Percentiles rank a stretch among this genome's conserved stretches.
These are phyloP conservation scores for Nymphalis polychloros DNA, from an alignment of 2,888 invertebrate species.

Conservation along the genomic window DNA sequence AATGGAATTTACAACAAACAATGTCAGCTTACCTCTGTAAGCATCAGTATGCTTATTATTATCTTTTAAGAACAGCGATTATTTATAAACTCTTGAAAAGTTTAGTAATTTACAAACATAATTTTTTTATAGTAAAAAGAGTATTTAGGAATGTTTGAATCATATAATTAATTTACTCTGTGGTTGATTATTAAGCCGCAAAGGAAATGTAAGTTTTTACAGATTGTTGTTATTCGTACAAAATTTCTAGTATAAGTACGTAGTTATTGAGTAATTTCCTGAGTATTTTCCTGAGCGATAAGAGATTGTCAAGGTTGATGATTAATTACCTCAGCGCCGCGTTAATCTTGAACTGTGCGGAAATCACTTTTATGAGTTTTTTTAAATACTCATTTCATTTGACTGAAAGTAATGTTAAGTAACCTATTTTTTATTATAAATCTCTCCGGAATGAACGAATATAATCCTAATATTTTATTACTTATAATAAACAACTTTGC, in stretches of 20 bases:
- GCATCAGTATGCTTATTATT: constrained; percentile 19
- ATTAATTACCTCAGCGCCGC: constrained; percentile 47
- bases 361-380: constrained; percentile 46
- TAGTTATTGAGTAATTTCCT: constrained; percentile 45
- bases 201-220: constrained; percentile 27
- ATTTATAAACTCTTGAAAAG: constrained; percentile 2
- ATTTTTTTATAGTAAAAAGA: too few relatives aligned
- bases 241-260: constrained; percentile 36
- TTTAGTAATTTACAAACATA: neutral
- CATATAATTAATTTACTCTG: too few relatives aligned
- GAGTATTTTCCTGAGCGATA: constrained; percentile 51
- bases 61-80: constrained; percentile 13
- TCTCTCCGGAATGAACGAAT: too few relatives aligned
- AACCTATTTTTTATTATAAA: neutral
- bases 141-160: too few relatives aligned
- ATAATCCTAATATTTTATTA: too few relatives aligned
- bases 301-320: constrained; percentile 51
- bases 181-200: neutral
- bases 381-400: constrained; percentile 29
- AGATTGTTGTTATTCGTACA: constrained; percentile 25
- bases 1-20: constrained; percentile 38
- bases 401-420: neutral
- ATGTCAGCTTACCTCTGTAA: constrained; percentile 3
- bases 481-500: neutral
- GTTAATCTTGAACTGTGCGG: constrained; percentile 46